These are phyloP conservation scores for Volucella inanis DNA, from an alignment of 2,888 invertebrate species.

Conservation along the genomic window DNA sequence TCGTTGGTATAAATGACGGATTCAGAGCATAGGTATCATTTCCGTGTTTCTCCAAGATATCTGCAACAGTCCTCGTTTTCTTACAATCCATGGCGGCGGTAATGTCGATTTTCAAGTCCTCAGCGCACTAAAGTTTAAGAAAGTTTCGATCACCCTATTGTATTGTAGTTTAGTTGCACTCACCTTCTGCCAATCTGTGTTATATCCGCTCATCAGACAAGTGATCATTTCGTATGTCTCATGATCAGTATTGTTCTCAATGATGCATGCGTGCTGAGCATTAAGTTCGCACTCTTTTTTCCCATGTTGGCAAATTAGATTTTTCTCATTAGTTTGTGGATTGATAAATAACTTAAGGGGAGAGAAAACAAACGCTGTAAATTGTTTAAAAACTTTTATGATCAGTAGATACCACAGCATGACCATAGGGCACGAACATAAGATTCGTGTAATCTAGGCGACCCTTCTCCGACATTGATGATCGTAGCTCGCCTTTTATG, in stretches of 20 bases:
- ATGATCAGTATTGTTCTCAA: conserved; percentile 78
- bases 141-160: not conserved
- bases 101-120: conserved; percentile 77
- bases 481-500: conserved; percentile 78
- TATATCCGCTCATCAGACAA: conserved; percentile 79
- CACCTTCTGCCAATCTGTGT: conserved; percentile 76
- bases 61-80: conserved; percentile 75
- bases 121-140: conserved; percentile 77
- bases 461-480: conserved; percentile 77
- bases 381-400: not conserved
- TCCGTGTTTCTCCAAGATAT: conserved; percentile 80
- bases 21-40: conserved; percentile 78
- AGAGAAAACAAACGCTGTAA: not conserved
- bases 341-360: conserved; percentile 75
- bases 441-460: conserved; percentile 78
- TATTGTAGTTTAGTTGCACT: not conserved
- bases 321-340: conserved; percentile 73
- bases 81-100: conserved; percentile 78
- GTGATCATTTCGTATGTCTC: conserved; percentile 79
- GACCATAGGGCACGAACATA: conserved; percentile 81
- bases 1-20: conserved; percentile 80
- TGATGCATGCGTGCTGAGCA: conserved; percentile 81
- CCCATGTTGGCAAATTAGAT: conserved; percentile 81
- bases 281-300: conserved; percentile 80
- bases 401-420: conserved; percentile 79